Evolutionary conservation across 2,797 vertebrate species (phyloP).

Genomic region (Erethizon dorsatum): DNA sequence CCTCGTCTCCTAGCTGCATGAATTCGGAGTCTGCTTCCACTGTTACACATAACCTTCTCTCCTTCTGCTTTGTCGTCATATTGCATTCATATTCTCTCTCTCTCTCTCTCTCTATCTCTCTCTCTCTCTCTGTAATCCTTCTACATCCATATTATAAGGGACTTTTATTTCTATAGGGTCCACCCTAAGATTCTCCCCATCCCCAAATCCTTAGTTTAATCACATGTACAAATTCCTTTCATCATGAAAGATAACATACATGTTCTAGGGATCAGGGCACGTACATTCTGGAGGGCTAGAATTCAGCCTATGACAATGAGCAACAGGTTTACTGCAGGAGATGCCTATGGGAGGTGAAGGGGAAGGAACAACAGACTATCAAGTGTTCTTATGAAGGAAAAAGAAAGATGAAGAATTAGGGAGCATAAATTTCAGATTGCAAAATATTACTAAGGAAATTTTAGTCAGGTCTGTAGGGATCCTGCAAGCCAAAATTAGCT

Average conservation of each 20-base stretch:
- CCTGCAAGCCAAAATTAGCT: neutral
- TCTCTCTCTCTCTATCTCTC: no score
- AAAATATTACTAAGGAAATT: neutral
- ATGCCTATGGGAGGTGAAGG: neutral
- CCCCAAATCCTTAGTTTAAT: neutral
- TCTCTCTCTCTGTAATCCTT: neutral
- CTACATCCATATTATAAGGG: neutral
- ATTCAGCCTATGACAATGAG: neutral
- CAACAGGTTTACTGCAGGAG: neutral
- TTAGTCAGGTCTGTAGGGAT: neutral
- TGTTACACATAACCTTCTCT: rapidly evolving
- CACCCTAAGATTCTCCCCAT: neutral
- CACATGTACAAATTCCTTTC: neutral
- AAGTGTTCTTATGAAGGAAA: neutral
- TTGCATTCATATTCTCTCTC: neutral
- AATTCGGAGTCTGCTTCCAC: rapidly evolving
- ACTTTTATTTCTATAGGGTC: neutral
- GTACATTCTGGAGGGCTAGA: neutral
- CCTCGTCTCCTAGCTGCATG: neutral
- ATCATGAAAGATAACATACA: neutral
- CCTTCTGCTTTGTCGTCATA: neutral
- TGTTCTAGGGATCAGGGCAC: neutral
- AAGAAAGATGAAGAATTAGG: neutral
- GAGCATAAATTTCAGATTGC: neutral
- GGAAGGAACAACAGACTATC: neutral